Evolutionary conservation across 2,113 vertebrate genomes (phyloP).

Genomic region (Pangasianodon gigas): DNA sequence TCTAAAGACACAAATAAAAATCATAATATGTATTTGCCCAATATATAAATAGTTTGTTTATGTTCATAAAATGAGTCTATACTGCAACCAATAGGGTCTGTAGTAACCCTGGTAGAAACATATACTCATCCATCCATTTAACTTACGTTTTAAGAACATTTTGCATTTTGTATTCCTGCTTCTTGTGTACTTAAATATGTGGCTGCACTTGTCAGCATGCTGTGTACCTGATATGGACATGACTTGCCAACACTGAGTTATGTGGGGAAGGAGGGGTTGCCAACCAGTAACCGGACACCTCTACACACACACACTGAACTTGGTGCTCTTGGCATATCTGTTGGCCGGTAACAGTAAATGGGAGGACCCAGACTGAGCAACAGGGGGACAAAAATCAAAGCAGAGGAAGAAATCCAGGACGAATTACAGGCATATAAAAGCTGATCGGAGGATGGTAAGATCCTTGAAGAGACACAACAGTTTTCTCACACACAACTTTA

Average conservation of each 20-base stretch:
- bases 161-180: neutral
- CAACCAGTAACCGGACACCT: slow-evolving; percentile 64
- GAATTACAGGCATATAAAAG: slow-evolving; percentile 10
- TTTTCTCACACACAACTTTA: neutral
- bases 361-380: slow-evolving; percentile 22
- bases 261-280: slow-evolving; percentile 40
- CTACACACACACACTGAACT: slow-evolving; percentile 12
- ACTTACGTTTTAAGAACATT: neutral
- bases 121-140: neutral
- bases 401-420: neutral
- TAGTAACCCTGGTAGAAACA: neutral
- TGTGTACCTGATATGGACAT: slow-evolving; percentile 63
- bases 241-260: slow-evolving; percentile 38
- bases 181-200: slow-evolving; percentile 59
- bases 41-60: neutral
- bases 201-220: slow-evolving; percentile 57
- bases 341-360: neutral
- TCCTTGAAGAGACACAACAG: neutral
- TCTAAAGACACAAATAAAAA: neutral
- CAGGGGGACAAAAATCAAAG: slow-evolving; percentile 2
- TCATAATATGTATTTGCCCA: neutral
- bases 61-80: neutral
- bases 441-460: neutral
- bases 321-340: slow-evolving; percentile 5
- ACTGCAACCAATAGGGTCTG: neutral